A percentile compares a stretch with the other conserved stretches of the same genome.
phyloP scores from a whole-genome alignment of 2,797 vertebrate genomes.

The Chaenodraco wilsoni region DNA sequence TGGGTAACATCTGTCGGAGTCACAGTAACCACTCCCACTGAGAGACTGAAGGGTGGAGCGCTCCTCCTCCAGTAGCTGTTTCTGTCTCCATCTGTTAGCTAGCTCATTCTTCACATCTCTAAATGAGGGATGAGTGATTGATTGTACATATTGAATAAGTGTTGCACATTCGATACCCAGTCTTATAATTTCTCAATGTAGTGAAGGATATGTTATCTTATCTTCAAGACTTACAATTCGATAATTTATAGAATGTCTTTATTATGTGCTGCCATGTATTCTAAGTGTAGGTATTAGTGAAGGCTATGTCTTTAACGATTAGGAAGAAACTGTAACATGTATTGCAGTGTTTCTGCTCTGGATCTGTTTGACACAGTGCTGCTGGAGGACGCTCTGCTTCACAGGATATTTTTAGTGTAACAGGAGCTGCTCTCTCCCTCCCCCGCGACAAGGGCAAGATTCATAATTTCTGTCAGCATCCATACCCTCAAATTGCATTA shows the following conservation, averaged over 20 bases:
- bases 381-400: constrained; percentile 77
- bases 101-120: constrained; percentile 51
- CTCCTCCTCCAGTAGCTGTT: constrained; percentile 41
- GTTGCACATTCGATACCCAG: constrained; percentile 6
- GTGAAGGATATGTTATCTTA: constrained; percentile 19
- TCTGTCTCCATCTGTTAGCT: constrained; percentile 51
- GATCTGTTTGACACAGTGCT: constrained; percentile 56
- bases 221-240: constrained; percentile 24
- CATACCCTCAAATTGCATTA: constrained; percentile 65
- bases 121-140: constrained; percentile 36
- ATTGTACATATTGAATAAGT: constrained; percentile 25
- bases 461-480: constrained; percentile 80
- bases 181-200: constrained; percentile 11
- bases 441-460: constrained; percentile 75
- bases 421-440: constrained; percentile 70
- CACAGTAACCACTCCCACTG: constrained; percentile 30
- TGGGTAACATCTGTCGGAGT: constrained; percentile 40
- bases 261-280: constrained; percentile 1
- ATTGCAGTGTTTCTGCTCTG: constrained; percentile 38
- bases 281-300: constrained; percentile 12
- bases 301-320: constrained; percentile 20
- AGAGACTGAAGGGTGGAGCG: constrained; percentile 59
- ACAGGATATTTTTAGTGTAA: constrained; percentile 83
- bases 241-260: constrained; percentile 7
- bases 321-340: constrained; percentile 17